These are phyloP conservation scores for Athalia cordata DNA, from an alignment of 2,888 invertebrate species.

Conservation along the genomic window DNA sequence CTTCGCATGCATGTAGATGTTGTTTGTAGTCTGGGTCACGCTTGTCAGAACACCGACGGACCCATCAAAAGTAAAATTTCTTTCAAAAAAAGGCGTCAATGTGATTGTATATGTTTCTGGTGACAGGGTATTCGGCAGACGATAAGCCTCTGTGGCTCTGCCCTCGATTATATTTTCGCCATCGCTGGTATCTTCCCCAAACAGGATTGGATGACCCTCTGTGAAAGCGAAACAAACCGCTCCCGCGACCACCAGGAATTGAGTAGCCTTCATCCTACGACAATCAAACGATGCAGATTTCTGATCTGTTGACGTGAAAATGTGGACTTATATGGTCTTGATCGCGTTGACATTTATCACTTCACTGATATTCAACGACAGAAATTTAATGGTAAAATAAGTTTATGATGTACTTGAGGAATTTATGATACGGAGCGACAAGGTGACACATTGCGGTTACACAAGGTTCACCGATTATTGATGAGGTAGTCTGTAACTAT, in stretches of 20 bases:
- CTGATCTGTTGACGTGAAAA: neutral
- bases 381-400: neutral
- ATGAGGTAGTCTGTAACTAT: neutral
- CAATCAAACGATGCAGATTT: neutral
- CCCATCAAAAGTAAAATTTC: slow-evolving; percentile 74
- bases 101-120: slow-evolving; percentile 77
- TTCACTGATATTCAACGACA: neutral
- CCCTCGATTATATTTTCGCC: neutral
- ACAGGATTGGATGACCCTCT: neutral
- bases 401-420: slow-evolving; percentile 11
- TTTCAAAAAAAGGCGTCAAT: slow-evolving; percentile 74
- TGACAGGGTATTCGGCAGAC: slow-evolving; percentile 74
- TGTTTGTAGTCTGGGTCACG: slow-evolving; percentile 77
- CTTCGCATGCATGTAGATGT: slow-evolving; percentile 81
- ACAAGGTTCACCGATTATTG: neutral
- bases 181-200: too few species aligned
- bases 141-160: slow-evolving; percentile 64
- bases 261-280: slow-evolving; percentile 31
- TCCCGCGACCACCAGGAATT: slow-evolving; percentile 5
- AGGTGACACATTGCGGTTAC: neutral
- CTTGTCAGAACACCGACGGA: slow-evolving; percentile 74
- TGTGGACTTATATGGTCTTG: neutral
- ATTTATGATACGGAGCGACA: slow-evolving; percentile 15
- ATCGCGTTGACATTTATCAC: neutral
- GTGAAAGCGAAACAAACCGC: slow-evolving; percentile 9